phyloP scores from a whole-genome alignment of 2,113 vertebrate species.

The Peromyscus californicus region DNA sequence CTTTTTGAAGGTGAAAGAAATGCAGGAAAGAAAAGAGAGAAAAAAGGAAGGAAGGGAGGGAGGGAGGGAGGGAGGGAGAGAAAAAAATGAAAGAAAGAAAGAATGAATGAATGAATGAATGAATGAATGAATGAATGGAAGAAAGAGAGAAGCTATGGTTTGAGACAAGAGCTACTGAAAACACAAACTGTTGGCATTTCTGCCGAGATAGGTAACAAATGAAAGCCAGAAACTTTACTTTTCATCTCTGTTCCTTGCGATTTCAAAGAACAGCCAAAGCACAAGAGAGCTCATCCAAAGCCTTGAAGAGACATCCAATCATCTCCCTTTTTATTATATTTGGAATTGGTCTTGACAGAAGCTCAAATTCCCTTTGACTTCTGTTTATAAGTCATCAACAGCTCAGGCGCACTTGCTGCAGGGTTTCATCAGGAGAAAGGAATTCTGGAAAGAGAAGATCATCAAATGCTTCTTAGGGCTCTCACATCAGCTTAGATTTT shows the following conservation, averaged over 20 bases:
- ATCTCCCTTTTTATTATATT: constrained; percentile 67
- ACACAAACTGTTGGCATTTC: neutral
- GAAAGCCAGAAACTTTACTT: neutral
- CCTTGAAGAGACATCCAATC: constrained; percentile 19
- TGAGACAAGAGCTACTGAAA: neutral
- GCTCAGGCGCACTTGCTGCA: rapidly evolving
- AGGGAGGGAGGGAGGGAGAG: neutral
- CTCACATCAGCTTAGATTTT: constrained; percentile 54
- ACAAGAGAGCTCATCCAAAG: constrained; percentile 41
- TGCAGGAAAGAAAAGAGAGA: neutral
- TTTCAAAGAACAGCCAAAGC: constrained; percentile 34
- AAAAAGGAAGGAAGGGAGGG: neutral
- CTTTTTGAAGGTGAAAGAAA: neutral
- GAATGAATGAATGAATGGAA: neutral
- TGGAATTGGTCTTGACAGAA: constrained; percentile 60
- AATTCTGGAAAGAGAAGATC: constrained; percentile 60
- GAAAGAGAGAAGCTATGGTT: neutral
- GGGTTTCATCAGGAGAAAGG: constrained; percentile 50
- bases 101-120: neutral
- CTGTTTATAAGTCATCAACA: constrained; percentile 64
- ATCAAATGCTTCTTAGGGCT: constrained; percentile 53
- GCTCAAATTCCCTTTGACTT: constrained; percentile 48
- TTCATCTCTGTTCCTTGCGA: neutral
- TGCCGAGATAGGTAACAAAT: neutral
- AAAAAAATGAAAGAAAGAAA: neutral